Conservation (phyloP, 2,113 vertebrate species). For the Hippolais icterina region DNA sequence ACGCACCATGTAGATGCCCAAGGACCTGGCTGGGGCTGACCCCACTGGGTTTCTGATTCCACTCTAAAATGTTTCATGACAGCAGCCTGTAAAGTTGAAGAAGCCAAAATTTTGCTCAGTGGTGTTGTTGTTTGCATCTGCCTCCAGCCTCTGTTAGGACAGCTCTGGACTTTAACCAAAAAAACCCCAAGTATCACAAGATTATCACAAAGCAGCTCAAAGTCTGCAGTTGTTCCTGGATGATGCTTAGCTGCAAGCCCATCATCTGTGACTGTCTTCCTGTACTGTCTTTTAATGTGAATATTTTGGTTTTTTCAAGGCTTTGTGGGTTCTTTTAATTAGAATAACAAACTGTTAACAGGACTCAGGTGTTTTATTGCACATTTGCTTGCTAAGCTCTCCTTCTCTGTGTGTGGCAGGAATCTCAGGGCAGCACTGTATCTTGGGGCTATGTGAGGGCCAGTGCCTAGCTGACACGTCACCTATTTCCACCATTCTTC, state of each 20-base stretch:
- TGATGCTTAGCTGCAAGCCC: not conserved
- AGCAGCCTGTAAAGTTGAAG: not conserved
- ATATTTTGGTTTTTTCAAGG: not conserved
- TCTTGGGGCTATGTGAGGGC: accelerated
- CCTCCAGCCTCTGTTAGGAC: not conserved
- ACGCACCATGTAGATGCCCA: accelerated
- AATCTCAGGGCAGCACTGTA: not conserved
- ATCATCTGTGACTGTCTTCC: not conserved
- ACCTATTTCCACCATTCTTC: not conserved
- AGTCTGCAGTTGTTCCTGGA: not conserved
- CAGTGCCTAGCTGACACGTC: not conserved
- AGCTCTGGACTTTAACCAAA: not conserved
- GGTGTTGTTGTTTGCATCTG: not conserved
- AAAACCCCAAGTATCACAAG: not conserved
- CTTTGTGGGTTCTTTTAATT: not conserved
- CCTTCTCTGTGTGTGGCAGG: accelerated
- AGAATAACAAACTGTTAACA: not conserved
- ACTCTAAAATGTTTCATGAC: not conserved
- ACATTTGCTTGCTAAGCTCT: not conserved
- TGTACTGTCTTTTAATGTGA: not conserved
- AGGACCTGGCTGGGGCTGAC: not conserved
- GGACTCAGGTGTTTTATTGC: not conserved
- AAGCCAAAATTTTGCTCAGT: not conserved
- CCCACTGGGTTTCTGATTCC: not conserved
- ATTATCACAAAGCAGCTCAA: not conserved